Evolutionary conservation across 2,888 invertebrate species (phyloP).

Genomic region (Ptychoptera contaminata): DNA sequence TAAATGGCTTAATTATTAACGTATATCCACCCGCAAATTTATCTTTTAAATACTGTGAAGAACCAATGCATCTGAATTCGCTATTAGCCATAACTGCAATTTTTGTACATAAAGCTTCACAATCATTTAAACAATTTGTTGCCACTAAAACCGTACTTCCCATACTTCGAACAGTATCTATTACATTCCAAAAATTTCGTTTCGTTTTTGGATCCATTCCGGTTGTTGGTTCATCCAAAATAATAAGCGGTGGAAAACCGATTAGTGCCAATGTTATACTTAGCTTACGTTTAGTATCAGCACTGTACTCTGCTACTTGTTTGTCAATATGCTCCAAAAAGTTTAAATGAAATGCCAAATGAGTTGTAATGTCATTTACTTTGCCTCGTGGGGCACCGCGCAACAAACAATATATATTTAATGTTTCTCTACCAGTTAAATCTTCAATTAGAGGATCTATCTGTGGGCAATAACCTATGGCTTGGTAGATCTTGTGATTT

Average conservation of each 20-base stretch:
- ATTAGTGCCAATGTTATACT: constrained; percentile 55
- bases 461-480: constrained; percentile 59
- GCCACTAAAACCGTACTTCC: constrained; percentile 67
- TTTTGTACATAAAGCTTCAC: constrained; percentile 65
- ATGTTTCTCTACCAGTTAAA: constrained; percentile 52
- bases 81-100: constrained; percentile 74
- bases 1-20: constrained; percentile 18
- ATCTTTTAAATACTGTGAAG: constrained; percentile 58
- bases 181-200: constrained; percentile 63
- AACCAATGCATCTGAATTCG: constrained; percentile 54
- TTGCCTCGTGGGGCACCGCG: constrained; percentile 37
- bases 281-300: constrained; percentile 58
- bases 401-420: constrained; percentile 45
- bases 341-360: constrained; percentile 39
- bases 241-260: constrained; percentile 50
- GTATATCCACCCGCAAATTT: constrained; percentile 40
- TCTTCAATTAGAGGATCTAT: constrained; percentile 58
- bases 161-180: constrained; percentile 47
- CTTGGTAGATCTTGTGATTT: constrained; percentile 40
- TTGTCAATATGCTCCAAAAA: constrained; percentile 46
- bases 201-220: constrained; percentile 37
- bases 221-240: constrained; percentile 50
- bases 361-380: constrained; percentile 22
- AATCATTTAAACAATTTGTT: constrained; percentile 77
- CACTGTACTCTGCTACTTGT: constrained; percentile 43